These are phyloP conservation scores for Drosophila bifasciata DNA, from an alignment of 1,140 invertebrate species.

Conservation along the genomic window DNA sequence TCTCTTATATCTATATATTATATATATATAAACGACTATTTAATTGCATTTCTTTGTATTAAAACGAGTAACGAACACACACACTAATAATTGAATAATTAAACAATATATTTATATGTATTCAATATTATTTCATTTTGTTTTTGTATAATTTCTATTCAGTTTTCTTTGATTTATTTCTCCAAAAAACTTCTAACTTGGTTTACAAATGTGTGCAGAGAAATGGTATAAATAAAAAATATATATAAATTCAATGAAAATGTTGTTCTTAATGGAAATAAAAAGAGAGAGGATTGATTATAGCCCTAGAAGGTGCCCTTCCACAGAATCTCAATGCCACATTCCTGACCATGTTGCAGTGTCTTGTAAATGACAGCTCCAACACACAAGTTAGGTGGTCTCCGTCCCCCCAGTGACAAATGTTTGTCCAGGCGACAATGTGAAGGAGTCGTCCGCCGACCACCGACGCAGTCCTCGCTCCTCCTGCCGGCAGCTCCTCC, in stretches of 20 bases:
- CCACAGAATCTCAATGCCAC: conserved; percentile 43
- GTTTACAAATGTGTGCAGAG: conserved; percentile 68
- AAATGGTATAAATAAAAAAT: conserved; percentile 79
- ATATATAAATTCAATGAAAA: conserved; percentile 67
- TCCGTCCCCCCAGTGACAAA: conserved; percentile 60
- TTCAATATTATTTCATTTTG: conserved; percentile 25
- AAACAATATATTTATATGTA: conserved; percentile 41
- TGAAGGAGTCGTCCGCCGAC: conserved; percentile 38
- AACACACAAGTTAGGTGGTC: conserved; percentile 52
- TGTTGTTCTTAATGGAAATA: background rate
- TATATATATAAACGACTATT: conserved; percentile 60
- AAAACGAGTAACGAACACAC: conserved; percentile 64
- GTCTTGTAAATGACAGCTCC: conserved; percentile 20
- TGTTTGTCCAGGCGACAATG: conserved; percentile 55
- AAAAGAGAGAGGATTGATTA: background rate
- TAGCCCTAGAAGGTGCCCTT: background rate
- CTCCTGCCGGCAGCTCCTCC: conserved; percentile 5
- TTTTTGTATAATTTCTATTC: conserved; percentile 19
- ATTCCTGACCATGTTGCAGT: conserved; percentile 19
- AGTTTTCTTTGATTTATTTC: conserved; percentile 5
- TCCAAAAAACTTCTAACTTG: conserved; percentile 21
- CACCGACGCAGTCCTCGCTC: conserved; percentile 5
- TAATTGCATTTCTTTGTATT: conserved; percentile 77
- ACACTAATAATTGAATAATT: conserved; percentile 68
- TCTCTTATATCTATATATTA: conserved; percentile 31